Evolutionary conservation across 1,140 invertebrate species (phyloP).

Genomic region (Dolichoris vasculosae): DNA sequence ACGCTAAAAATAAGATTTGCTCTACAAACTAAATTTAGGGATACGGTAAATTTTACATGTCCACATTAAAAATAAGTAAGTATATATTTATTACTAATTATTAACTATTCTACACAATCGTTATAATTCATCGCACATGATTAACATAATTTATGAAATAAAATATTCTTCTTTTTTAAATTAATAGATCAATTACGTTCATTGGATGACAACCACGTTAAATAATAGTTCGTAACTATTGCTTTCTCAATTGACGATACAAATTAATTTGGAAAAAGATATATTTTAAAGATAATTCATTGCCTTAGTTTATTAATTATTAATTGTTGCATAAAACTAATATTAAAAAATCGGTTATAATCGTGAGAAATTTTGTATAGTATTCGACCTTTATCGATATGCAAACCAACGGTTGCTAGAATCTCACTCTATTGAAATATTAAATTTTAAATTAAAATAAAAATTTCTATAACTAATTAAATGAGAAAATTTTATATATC

Average conservation of each 20-base stretch:
- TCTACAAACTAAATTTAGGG: conserved; percentile 25
- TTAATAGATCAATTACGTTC: not conserved
- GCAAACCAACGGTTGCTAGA: not conserved
- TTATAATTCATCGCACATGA: not conserved
- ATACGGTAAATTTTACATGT: not conserved
- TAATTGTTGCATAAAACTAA: not conserved
- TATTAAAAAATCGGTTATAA: not conserved
- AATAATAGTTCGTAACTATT: not conserved
- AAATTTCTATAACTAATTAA: not conserved
- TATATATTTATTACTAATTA: not conserved
- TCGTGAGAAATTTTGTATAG: not conserved
- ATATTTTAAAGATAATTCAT: not conserved
- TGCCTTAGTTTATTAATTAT: no score
- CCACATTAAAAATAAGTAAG: not conserved
- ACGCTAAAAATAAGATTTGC: conserved; percentile 15
- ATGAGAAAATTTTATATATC: not conserved
- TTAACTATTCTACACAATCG: not conserved
- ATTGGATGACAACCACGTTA: not conserved
- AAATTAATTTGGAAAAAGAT: not conserved
- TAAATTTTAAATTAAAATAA: not conserved
- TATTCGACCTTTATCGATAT: not conserved
- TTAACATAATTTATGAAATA: not conserved
- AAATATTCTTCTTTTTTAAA: not conserved
- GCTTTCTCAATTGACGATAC: not conserved
- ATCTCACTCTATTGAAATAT: not conserved